Evolutionary conservation across 2,888 invertebrate species (phyloP).

Genomic region (Melanostoma mellinum): DNA sequence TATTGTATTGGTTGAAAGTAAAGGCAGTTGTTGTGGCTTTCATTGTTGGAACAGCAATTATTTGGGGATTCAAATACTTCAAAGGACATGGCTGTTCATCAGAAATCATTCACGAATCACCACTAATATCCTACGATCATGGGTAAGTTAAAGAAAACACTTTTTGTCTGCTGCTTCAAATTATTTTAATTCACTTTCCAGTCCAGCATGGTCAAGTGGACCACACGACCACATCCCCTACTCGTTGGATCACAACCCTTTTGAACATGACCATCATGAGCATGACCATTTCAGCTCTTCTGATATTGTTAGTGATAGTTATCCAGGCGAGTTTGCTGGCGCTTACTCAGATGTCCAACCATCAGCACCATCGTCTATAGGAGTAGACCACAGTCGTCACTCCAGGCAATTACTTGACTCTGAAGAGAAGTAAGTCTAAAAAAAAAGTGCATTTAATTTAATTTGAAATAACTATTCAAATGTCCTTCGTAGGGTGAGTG

Average conservation of each 20-base stretch:
- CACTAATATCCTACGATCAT: conserved; percentile 78
- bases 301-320: conserved; percentile 74
- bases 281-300: conserved; percentile 75
- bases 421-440: conserved; percentile 78
- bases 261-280: conserved; percentile 78
- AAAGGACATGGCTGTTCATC: conserved; percentile 75
- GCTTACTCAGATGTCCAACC: conserved; percentile 57
- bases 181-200: conserved; percentile 44
- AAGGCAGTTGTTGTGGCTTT: conserved; percentile 80
- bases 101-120: conserved; percentile 73
- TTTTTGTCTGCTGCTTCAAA: not conserved
- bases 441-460: not conserved
- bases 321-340: conserved; percentile 58
- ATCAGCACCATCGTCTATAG: conserved; percentile 53
- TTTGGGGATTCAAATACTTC: conserved; percentile 78
- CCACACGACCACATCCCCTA: conserved; percentile 77
- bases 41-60: conserved; percentile 80
- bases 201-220: conserved; percentile 75
- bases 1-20: conserved; percentile 80
- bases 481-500: conserved; percentile 77
- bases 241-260: conserved; percentile 74
- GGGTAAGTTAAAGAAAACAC: conserved; percentile 76
- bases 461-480: not conserved
- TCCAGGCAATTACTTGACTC: conserved; percentile 70
- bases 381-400: conserved; percentile 74